Evolutionary conservation across 2,888 invertebrate species (phyloP).

Genomic region (Tubulanus polymorphus): DNA sequence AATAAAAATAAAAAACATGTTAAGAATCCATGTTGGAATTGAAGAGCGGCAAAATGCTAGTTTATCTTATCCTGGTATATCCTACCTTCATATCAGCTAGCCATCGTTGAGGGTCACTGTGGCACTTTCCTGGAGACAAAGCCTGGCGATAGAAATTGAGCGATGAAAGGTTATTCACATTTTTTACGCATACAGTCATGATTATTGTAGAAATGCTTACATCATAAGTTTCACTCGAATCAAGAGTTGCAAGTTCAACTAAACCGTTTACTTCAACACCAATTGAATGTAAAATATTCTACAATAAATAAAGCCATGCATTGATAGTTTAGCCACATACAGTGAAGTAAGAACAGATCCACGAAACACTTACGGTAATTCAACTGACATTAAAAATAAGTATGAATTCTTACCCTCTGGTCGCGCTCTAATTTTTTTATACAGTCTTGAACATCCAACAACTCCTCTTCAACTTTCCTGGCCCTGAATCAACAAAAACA

Average conservation of each 20-base stretch:
- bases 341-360: neutral
- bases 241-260: constrained; percentile 16
- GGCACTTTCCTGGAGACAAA: constrained; percentile 10
- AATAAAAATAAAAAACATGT: neutral
- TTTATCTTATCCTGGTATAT: too few relatives aligned
- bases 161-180: too few relatives aligned
- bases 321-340: neutral
- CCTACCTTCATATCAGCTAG: constrained; percentile 25
- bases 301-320: constrained; percentile 1
- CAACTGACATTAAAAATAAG: too few relatives aligned
- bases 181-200: too few relatives aligned
- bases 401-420: constrained; percentile 25
- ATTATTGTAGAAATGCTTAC: neutral
- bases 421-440: constrained; percentile 31
- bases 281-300: constrained; percentile 16
- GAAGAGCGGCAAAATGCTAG: too few relatives aligned
- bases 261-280: constrained; percentile 15
- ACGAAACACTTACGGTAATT: too few relatives aligned
- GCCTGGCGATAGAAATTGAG: too few relatives aligned
- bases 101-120: constrained; percentile 8
- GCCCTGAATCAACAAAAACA: too few relatives aligned
- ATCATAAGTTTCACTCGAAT: constrained; percentile 18
- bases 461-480: constrained; percentile 37
- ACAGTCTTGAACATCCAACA: constrained; percentile 28
- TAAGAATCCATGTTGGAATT: too few relatives aligned